Conservation (phyloP, 53 echinoderm and acorn worm species). For the Antedon mediterranea region DNA sequence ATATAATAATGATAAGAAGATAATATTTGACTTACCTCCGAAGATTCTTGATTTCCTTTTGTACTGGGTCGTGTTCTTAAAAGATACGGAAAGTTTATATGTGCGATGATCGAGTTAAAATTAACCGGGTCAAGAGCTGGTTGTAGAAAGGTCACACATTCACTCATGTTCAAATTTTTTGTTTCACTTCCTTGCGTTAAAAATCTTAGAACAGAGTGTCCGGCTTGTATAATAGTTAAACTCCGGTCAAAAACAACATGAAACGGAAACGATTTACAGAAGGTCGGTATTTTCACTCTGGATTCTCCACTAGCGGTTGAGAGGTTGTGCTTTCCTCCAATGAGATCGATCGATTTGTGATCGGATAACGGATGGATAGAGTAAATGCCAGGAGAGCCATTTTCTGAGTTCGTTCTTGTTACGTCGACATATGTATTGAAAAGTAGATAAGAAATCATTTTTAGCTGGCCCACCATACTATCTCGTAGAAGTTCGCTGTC, state of each 20-base stretch:
- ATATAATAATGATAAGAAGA: neutral
- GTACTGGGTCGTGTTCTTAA: constrained; percentile 6
- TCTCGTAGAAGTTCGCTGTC: constrained; percentile 65
- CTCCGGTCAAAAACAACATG: constrained; percentile 68
- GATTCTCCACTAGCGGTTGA: constrained; percentile 28
- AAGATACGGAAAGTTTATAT: constrained; percentile 59
- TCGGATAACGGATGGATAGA: constrained; percentile 14
- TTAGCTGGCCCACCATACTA: constrained; percentile 90
- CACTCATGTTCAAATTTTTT: constrained; percentile 76
- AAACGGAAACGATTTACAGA: constrained; percentile 79
- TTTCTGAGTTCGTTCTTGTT: constrained; percentile 2
- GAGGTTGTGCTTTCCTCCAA: constrained; percentile 7
- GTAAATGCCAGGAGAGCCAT: constrained; percentile 22
- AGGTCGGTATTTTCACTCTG: constrained; percentile 44
- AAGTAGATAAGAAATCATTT: constrained; percentile 77
- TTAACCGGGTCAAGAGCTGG: constrained; percentile 48
- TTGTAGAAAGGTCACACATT: constrained; percentile 55
- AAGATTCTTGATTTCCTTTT: neutral
- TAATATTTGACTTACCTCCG: neutral
- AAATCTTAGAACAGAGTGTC: constrained; percentile 80
- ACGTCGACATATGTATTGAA: constrained; percentile 91
- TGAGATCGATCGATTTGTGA: constrained; percentile 6
- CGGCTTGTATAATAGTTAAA: constrained; percentile 58
- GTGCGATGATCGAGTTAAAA: constrained; percentile 55
- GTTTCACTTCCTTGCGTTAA: constrained; percentile 48